phyloP scores from a whole-genome alignment of 1,140 invertebrate genomes.

The Heliconius himera region DNA sequence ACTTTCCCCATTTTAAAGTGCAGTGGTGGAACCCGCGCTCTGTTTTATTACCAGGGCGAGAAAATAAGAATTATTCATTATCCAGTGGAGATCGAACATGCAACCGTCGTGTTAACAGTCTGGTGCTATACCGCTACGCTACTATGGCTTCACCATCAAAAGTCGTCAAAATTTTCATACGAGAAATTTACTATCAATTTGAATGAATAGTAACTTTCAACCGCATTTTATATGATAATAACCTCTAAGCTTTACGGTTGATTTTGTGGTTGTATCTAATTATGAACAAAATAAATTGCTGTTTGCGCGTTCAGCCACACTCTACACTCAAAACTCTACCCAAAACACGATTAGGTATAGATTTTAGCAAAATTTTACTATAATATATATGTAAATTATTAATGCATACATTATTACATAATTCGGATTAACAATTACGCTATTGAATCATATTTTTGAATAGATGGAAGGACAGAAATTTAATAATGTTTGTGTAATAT shows the following conservation, averaged over 20 bases:
- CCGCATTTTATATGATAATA: slow-evolving; percentile 2
- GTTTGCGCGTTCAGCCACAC: not conserved
- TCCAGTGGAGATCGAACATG: too few relatives aligned
- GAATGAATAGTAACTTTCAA: not conserved
- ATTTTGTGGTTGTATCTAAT: slow-evolving; percentile 3
- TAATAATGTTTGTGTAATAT: too few relatives aligned
- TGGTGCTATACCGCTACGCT: too few relatives aligned
- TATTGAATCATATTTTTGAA: not conserved
- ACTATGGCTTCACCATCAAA: too few relatives aligned
- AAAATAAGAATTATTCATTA: too few relatives aligned
- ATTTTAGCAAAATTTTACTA: not conserved
- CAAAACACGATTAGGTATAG: not conserved
- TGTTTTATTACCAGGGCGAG: too few relatives aligned
- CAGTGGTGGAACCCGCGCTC: too few relatives aligned
- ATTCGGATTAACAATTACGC: not conserved
- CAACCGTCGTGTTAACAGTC: too few relatives aligned
- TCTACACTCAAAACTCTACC: not conserved
- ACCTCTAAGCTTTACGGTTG: slow-evolving; percentile 12
- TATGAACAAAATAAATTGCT: slow-evolving; percentile 1
- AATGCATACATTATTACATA: not conserved
- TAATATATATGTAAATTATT: not conserved
- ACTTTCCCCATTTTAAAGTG: too few relatives aligned
- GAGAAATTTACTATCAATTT: not conserved
- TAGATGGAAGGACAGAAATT: not conserved
- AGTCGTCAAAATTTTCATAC: not conserved